phyloP scores from a whole-genome alignment of 2,888 invertebrate genomes.

The Listrodromus nycthemerus region DNA sequence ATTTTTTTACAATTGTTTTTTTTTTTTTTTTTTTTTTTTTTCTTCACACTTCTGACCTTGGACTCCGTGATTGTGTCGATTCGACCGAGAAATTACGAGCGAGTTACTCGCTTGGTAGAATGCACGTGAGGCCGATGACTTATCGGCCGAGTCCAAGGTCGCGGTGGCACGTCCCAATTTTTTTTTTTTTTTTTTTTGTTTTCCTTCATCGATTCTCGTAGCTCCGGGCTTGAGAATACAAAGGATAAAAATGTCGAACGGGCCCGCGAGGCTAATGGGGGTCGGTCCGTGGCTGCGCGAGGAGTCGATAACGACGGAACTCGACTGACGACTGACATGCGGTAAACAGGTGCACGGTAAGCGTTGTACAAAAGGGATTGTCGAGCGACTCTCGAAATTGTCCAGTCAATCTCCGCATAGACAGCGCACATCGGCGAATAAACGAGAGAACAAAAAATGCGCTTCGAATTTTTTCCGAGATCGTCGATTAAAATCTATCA shows the following conservation, averaged over 20 bases:
- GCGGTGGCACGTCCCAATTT: constrained; percentile 30
- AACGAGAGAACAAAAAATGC: background rate
- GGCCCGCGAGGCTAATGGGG: background rate
- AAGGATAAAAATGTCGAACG: background rate
- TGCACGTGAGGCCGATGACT: constrained; percentile 70
- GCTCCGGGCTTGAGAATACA: background rate
- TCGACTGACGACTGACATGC: constrained; percentile 2
- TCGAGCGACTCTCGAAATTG: constrained; percentile 14
- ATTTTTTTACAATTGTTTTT: background rate
- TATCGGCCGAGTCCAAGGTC: constrained; percentile 77
- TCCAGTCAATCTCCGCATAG: background rate
- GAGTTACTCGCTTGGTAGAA: background rate
- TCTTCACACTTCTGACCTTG: background rate
- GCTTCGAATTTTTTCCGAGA: background rate
- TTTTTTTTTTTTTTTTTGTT: background rate
- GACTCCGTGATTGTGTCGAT: background rate
- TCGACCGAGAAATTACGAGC: background rate
- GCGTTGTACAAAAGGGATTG: constrained; percentile 24
- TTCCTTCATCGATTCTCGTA: background rate
- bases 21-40: background rate
- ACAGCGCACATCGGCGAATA: background rate
- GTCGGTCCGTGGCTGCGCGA: background rate
- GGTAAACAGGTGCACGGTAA: constrained; percentile 24
- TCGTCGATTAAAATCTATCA: background rate
- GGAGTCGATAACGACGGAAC: background rate